These are phyloP conservation scores for Phrixothrix hirtus DNA, from an alignment of 2,888 invertebrate species.

Conservation along the genomic window DNA sequence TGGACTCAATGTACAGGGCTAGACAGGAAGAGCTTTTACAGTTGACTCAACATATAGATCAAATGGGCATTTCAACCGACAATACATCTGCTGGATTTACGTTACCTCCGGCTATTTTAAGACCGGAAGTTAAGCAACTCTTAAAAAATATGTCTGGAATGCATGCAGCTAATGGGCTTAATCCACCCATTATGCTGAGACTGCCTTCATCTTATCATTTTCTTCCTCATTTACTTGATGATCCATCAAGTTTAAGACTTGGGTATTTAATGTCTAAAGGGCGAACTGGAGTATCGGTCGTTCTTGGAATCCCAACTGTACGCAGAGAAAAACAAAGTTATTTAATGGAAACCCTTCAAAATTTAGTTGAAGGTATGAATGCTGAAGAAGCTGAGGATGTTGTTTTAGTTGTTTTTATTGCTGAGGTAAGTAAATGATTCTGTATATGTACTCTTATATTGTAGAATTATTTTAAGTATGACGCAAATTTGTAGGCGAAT, in stretches of 20 bases:
- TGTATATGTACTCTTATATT: too few species aligned
- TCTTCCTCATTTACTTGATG: conserved; percentile 82
- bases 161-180: conserved; percentile 56
- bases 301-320: conserved; percentile 89
- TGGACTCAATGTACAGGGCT: conserved; percentile 77
- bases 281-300: conserved; percentile 75
- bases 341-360: conserved; percentile 81
- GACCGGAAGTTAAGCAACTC: conserved; percentile 49
- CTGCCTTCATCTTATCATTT: conserved; percentile 83
- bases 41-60: conserved; percentile 67
- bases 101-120: conserved; percentile 47
- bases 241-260: conserved; percentile 76
- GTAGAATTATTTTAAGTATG: too few species aligned
- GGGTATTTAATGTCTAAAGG: conserved; percentile 77
- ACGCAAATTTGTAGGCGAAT: too few species aligned
- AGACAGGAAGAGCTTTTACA: conserved; percentile 76
- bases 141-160: conserved; percentile 58
- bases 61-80: conserved; percentile 48
- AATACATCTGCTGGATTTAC: conserved; percentile 40
- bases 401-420: conserved; percentile 83
- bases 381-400: conserved; percentile 73
- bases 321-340: conserved; percentile 86
- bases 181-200: conserved; percentile 60
- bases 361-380: conserved; percentile 78
- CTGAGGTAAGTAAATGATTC: conserved; percentile 75